These are phyloP conservation scores for Drosophila elegans DNA, from an alignment of 1,140 invertebrate genomes.

Conservation along the genomic window DNA sequence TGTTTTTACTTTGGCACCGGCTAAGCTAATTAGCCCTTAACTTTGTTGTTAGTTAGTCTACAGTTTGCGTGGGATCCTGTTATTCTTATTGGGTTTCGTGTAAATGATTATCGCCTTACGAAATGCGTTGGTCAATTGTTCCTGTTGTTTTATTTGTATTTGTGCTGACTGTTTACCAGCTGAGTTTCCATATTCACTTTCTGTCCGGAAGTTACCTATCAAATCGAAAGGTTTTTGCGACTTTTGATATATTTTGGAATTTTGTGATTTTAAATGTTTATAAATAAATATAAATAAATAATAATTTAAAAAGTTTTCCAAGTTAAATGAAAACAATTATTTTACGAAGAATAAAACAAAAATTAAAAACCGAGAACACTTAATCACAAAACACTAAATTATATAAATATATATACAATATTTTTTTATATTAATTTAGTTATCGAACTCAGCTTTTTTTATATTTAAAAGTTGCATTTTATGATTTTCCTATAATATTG, in stretches of 20 bases:
- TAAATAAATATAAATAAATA: background rate
- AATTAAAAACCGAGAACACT: no score
- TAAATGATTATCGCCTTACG: conserved; percentile 76
- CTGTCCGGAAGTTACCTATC: background rate
- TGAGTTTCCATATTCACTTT: conserved; percentile 16
- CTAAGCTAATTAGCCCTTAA: conserved; percentile 20
- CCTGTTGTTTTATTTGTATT: conserved; percentile 29
- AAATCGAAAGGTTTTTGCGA: no score
- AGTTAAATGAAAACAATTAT: background rate
- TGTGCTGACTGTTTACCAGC: conserved; percentile 26
- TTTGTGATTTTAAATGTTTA: no score
- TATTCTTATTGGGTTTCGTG: conserved; percentile 25
- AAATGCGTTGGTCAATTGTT: conserved; percentile 71
- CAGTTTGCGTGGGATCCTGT: conserved; percentile 42
- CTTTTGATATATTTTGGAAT: no score
- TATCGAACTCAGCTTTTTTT: background rate
- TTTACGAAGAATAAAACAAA: background rate
- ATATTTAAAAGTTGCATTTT: background rate
- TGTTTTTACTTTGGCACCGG: conserved; percentile 41
- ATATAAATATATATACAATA: conserved; percentile 6
- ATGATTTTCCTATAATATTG: background rate
- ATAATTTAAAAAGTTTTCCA: no score
- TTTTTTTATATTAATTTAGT: background rate
- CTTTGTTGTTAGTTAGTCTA: conserved; percentile 34
- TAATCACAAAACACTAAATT: background rate